Evolutionary conservation across 2,113 vertebrate species (phyloP), one percentile per base, ranked within the genome.

Genomic region (Anguilla japonica): DNA sequence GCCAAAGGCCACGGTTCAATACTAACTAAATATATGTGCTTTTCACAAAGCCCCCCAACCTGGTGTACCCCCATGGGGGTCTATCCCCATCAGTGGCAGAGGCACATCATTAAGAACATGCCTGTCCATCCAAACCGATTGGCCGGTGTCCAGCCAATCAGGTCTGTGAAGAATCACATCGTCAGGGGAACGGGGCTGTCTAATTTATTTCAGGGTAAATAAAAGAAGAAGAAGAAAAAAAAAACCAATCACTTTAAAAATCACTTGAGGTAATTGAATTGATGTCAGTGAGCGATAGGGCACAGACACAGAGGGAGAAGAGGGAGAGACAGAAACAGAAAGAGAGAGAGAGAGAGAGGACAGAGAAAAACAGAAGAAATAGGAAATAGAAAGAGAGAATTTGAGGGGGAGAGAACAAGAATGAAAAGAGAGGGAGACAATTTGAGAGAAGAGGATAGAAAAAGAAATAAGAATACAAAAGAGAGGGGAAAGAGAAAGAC

Each of bases 271-370:
- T 84, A 84, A 84, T 84, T 78, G 71, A 79, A 84, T 63, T 84
- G 46, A 41, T 84, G 84, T 34, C 67, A 43, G 26, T 84, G 84
- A 84, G 67, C 34, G 84, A 84, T 78, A 79, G 84, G 15, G 29
- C 43, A 78, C 7, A 41, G 71, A 60, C 41, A 79, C 15, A 84
- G 60, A 16, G 46, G 53, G 67, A 22, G 40, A 84, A 67, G 83
- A 84, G 89, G 86, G 89, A 88, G 89, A 91, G 89, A 84, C 83
- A 81, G 79, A 60, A n/a, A 80, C 86, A 87, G 71, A 85, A 82
- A 86, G 83, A 84, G 71, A 60, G 86, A 84, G 75, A 60, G 57
- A 41, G 53, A 20, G 34, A 88, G 87, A 84, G 40, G 41, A 84
- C 82, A 34, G 89, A 90, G 87, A 88, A 26, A 15, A 16, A 84